Percentiles rank a stretch among this genome's conserved stretches.
Conservation (phyloP, 2,888 invertebrate species). For the Lithophane socia region DNA sequence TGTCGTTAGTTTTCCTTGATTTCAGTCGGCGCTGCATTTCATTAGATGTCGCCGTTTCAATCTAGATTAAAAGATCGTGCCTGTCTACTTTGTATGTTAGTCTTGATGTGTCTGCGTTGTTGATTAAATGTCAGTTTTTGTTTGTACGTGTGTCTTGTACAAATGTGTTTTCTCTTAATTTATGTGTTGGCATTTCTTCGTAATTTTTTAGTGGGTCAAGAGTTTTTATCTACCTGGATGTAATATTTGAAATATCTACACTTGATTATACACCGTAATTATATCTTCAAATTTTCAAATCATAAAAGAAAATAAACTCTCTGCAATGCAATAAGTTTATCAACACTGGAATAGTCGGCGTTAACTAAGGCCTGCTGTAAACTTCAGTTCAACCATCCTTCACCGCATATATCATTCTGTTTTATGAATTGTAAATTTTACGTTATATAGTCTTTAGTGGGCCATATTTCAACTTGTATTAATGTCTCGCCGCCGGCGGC, state of each 20-base stretch:
- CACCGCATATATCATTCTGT: slow-evolving; percentile 85
- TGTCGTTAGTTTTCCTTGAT: slow-evolving; percentile 62
- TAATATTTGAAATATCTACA: background rate
- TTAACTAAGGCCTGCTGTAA: slow-evolving; percentile 65
- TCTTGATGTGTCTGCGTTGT: slow-evolving; percentile 27
- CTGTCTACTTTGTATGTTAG: slow-evolving; percentile 50
- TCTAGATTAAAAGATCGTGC: slow-evolving; percentile 49
- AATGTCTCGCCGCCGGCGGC: slow-evolving; percentile 76
- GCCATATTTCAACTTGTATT: slow-evolving; percentile 87
- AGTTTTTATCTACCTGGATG: background rate
- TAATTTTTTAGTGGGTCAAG: slow-evolving; percentile 1
- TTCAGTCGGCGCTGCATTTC: slow-evolving; percentile 52
- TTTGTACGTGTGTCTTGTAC: slow-evolving; percentile 17
- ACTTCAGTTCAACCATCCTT: slow-evolving; percentile 75
- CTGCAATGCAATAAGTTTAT: slow-evolving; percentile 55
- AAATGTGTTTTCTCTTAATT: slow-evolving; percentile 18
- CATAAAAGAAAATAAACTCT: slow-evolving; percentile 10
- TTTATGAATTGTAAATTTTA: slow-evolving; percentile 90
- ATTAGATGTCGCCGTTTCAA: slow-evolving; percentile 49
- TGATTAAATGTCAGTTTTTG: slow-evolving; percentile 42
- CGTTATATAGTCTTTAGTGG: slow-evolving; percentile 89
- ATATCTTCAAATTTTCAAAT: background rate
- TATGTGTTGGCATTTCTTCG: background rate
- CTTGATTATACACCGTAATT: background rate
- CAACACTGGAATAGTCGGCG: slow-evolving; percentile 54